Conservation (phyloP, 53 echinoderm and acorn worm species). For the Crossaster papposus region DNA sequence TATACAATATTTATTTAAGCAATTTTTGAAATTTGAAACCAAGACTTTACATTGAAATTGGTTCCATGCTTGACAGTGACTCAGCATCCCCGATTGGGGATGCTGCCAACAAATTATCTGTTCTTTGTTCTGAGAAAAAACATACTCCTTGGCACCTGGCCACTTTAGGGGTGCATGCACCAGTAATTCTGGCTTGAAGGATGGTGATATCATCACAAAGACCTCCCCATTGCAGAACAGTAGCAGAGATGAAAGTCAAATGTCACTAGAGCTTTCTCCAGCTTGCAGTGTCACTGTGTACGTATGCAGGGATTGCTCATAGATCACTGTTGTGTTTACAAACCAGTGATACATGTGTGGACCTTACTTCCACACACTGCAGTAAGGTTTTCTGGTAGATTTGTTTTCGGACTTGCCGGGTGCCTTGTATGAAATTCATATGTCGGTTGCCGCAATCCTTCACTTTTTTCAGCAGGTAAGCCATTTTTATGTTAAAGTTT, state of each 20-base stretch:
- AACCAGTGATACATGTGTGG: not conserved
- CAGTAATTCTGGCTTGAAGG: not conserved
- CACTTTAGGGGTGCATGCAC: not conserved
- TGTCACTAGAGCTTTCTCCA: not conserved
- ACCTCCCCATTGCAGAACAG: not conserved
- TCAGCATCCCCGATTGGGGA: not conserved
- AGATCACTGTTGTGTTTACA: not conserved
- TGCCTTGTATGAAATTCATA: not conserved
- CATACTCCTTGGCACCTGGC: not conserved
- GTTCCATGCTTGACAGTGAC: not conserved
- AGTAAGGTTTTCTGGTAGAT: not conserved
- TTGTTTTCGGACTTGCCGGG: not conserved
- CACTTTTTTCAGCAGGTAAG: conserved; percentile 35
- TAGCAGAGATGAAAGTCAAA: not conserved
- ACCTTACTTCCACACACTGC: not conserved
- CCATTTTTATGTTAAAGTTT: not conserved
- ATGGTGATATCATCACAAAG: not conserved
- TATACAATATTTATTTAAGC: too few species aligned
- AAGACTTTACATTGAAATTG: not conserved
- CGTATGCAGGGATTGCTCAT: not conserved
- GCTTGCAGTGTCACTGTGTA: not conserved
- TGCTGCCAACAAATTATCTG: not conserved
- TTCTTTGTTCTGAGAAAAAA: not conserved
- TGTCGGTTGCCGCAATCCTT: conserved; percentile 45
- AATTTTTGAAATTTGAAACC: too few species aligned